phyloP scores from a whole-genome alignment of 2,797 vertebrate species.

The Amblyraja radiata region DNA sequence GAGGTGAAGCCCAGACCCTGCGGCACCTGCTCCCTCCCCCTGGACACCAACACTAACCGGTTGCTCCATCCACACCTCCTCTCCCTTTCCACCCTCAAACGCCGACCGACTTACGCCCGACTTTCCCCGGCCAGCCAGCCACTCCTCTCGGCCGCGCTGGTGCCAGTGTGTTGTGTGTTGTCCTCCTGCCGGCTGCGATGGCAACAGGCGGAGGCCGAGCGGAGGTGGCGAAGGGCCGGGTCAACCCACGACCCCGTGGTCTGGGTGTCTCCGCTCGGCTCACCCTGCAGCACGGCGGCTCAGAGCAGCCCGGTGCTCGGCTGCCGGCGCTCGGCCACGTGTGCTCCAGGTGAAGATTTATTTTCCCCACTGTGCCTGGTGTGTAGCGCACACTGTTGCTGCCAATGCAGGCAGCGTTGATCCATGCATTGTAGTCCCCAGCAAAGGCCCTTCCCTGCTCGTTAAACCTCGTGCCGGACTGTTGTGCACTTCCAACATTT shows the following conservation, averaged over 20 bases:
- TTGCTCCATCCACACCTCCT: neutral
- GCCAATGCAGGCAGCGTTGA: too few relatives aligned
- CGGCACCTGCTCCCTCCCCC: neutral
- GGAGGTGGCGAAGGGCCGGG: fast-evolving
- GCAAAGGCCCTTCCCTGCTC: neutral
- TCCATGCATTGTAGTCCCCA: neutral
- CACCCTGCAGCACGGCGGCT: neutral
- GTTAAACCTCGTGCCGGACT: neutral
- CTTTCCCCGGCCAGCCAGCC: neutral
- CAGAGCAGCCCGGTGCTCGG: constrained; percentile 39
- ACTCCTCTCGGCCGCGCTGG: too few relatives aligned
- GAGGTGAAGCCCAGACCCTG: too few relatives aligned
- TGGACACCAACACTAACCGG: neutral
- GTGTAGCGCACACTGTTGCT: too few relatives aligned
- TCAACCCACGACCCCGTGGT: too few relatives aligned
- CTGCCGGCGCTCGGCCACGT: neutral
- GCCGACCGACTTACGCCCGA: neutral
- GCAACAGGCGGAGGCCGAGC: constrained; percentile 43
- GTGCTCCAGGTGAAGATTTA: neutral
- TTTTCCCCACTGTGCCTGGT: neutral
- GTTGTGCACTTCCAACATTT: too few relatives aligned
- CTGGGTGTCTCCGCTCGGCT: neutral
- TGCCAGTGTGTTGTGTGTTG: too few relatives aligned
- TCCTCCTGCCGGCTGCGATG: neutral
- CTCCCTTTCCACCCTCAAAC: neutral